Evolutionary conservation across 2,113 vertebrate species (phyloP).

Genomic region (Isurus oxyrinchus): DNA sequence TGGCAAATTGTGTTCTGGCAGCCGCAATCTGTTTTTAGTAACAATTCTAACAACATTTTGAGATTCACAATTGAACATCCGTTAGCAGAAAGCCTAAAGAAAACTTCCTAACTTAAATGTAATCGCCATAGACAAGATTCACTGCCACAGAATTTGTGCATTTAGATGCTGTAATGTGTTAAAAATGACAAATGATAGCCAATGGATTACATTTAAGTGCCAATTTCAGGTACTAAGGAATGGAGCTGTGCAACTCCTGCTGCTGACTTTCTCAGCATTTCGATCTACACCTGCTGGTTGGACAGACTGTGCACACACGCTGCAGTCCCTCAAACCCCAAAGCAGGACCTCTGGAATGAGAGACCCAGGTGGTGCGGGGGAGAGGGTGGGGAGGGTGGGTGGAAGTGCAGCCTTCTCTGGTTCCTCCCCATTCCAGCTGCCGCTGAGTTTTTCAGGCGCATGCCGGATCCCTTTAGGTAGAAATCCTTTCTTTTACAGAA

Average conservation of each 20-base stretch:
- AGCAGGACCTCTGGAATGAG: not conserved
- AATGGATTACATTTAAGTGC: not conserved
- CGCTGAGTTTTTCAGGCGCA: too few relatives aligned
- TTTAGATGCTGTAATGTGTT: not conserved
- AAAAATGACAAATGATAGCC: not conserved
- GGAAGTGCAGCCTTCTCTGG: too few relatives aligned
- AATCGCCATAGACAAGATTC: not conserved
- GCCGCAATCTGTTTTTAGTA: not conserved
- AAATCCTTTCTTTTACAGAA: not conserved
- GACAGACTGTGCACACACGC: not conserved
- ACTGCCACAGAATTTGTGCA: not conserved
- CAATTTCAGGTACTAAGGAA: not conserved
- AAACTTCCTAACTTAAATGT: not conserved
- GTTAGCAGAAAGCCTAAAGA: not conserved
- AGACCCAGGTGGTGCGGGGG: not conserved
- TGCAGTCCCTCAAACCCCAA: not conserved
- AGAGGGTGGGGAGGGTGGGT: too few relatives aligned
- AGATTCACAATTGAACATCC: not conserved
- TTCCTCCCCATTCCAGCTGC: too few relatives aligned
- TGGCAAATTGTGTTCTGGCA: not conserved
- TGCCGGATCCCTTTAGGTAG: too few relatives aligned
- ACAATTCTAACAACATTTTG: not conserved
- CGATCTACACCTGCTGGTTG: not conserved
- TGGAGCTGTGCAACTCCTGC: not conserved
- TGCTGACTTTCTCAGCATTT: not conserved